Percentiles rank a stretch among this genome's conserved stretches.
Conservation (phyloP, 2,797 vertebrate species). For the Graptemys geographica region DNA sequence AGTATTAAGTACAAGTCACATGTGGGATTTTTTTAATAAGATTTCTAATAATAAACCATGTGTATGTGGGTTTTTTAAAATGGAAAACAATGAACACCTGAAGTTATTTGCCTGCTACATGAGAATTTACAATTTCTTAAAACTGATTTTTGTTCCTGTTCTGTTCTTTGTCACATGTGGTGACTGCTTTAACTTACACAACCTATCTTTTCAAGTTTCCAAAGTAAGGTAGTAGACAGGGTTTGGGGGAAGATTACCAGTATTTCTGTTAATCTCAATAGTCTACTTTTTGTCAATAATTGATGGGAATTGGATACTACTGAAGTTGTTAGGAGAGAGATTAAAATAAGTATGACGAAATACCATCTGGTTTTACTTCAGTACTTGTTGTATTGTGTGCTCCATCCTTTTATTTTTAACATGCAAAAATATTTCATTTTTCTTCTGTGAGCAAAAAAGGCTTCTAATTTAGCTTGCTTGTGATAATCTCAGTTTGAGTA, state of each 20-base stretch:
- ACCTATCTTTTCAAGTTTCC: not conserved
- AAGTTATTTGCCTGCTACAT: not conserved
- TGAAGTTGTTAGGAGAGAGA: not conserved
- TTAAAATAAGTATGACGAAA: not conserved
- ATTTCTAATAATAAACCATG: not conserved
- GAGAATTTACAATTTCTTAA: not conserved
- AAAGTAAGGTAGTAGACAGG: not conserved
- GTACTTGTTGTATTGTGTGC: not conserved
- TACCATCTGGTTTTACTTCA: not conserved
- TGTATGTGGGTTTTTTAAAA: not conserved
- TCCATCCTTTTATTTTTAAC: slow-evolving; percentile 1
- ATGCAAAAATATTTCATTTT: not conserved
- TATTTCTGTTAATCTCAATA: not conserved
- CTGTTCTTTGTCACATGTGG: not conserved
- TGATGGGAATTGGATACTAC: not conserved
- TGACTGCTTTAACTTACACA: not conserved
- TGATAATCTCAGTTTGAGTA: slow-evolving; percentile 22
- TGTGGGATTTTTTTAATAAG: not conserved
- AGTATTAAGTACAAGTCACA: slow-evolving; percentile 14
- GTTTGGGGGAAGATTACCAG: not conserved
- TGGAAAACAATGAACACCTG: not conserved
- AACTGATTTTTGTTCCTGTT: not conserved
- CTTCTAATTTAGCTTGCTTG: not conserved
- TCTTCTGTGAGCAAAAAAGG: not conserved
- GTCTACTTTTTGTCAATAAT: not conserved